Base-by-base conservation (phyloP, 2,797 vertebrate genomes). In the Gambusia yucatana region DNA sequence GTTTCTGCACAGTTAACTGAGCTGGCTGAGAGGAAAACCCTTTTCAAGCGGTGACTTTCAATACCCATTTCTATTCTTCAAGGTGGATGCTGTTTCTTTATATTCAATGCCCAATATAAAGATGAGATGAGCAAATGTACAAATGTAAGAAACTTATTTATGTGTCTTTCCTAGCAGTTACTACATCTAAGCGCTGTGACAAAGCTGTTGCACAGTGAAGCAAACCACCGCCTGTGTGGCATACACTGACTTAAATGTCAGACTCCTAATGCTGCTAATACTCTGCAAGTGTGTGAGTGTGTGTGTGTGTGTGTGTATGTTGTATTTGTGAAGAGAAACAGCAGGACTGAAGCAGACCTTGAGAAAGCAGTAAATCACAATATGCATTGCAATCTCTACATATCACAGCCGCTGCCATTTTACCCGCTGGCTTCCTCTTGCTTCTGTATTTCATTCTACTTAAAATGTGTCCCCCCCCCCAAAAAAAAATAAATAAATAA, bases 341-440 rank as follows among this genome's bases (percentile, higher is more conserved):
- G 87, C 84, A 79, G 74, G 84, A 80, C 82, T 69, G 80, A 84
- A 75, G 75, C 79, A 88, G 83, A 83, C 75, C 81, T 78, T 78
- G 85, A 86, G 82, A 89, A 84, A 77, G 85, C 87, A 86, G 82
- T 92, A 93, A 93, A 94, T 93, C 90, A 89, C 79, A 90, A 92
- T 86, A 86, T 87, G 81, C 82, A 86, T 79, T 82, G 83, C 87
- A 85, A 89, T 89, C 86, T 88, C 87, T 88, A 82, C 90, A 87
- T 75, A 90, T 90, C 88, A 90, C 84, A 84, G 88, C 55, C 82
- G 33, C 79, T 79, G 79, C 81, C 78, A 83, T 78, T 78, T 81
- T 75, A 82, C 76, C 74, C 78, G 71, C 80, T 47, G 82, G 78
- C 81, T 82, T 81, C 79, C n/a, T 55, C 76, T 72, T 75, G 78